phyloP scores from a whole-genome alignment of 2,888 invertebrate species.

The Spilarctia lutea region DNA sequence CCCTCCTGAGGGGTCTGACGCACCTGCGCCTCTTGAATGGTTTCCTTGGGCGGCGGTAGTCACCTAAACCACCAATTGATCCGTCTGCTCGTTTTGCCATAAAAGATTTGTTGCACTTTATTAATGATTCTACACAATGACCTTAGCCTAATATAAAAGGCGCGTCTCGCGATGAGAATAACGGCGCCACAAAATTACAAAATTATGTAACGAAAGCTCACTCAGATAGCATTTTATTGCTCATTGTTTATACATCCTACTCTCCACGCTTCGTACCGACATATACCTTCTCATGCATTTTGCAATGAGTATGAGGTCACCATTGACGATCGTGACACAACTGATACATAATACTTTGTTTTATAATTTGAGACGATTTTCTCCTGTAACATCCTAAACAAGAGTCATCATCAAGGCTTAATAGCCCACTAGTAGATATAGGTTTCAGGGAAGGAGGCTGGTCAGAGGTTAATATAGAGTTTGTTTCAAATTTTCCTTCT shows the following conservation, averaged over 20 bases:
- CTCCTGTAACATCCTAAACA: neutral
- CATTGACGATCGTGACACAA: neutral
- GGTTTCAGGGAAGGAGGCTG: too few species aligned
- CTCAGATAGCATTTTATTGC: conserved; percentile 15
- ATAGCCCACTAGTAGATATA: too few species aligned
- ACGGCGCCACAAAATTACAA: neutral
- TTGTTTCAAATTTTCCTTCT: too few species aligned
- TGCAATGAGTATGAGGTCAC: conserved; percentile 11
- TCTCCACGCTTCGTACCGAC: neutral
- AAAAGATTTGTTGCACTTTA: too few species aligned
- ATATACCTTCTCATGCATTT: conserved; percentile 13
- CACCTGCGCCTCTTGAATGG: too few species aligned
- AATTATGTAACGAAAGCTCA: conserved; percentile 12
- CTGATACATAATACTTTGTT: neutral
- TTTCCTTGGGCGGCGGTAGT: too few species aligned
- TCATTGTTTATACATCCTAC: conserved; percentile 16
- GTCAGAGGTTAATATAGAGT: too few species aligned
- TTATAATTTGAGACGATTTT: neutral
- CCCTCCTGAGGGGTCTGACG: too few species aligned
- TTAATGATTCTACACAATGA: neutral
- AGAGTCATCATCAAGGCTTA: neutral
- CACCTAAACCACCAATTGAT: too few species aligned
- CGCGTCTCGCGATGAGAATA: neutral
- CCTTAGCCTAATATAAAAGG: neutral
- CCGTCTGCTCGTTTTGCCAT: too few species aligned